Conservation (phyloP, 2,797 vertebrate species). For the Ataeniobius toweri region DNA sequence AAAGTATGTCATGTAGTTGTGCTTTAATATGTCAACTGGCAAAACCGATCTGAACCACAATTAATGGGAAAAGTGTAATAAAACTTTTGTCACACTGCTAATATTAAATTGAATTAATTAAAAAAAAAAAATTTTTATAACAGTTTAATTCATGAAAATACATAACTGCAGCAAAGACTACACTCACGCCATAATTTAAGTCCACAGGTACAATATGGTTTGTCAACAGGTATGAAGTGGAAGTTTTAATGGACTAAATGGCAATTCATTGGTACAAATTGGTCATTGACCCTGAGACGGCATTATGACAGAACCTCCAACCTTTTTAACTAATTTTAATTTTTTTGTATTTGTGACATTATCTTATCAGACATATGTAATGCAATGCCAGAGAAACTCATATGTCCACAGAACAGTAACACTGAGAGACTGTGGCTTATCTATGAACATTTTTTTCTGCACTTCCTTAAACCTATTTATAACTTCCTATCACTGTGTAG, state of each 20-base stretch:
- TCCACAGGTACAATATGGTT: neutral
- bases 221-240: neutral
- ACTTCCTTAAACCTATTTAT: conserved; percentile 5
- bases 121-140: neutral
- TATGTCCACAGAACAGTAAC: neutral
- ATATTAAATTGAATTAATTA: neutral
- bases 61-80: neutral
- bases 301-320: neutral
- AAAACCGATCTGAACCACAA: neutral
- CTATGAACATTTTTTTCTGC: too few relatives aligned
- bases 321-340: neutral
- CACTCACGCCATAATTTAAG: neutral
- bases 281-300: neutral
- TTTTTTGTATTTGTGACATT: neutral
- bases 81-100: neutral
- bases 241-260: neutral
- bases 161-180: neutral
- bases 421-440: neutral
- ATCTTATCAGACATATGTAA: neutral
- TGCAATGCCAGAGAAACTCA: neutral
- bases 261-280: neutral
- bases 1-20: too few relatives aligned
- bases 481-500: neutral
- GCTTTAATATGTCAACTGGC: neutral
- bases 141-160: too few relatives aligned